phyloP scores from a whole-genome alignment of 1,140 invertebrate species.

The Danaus melanippus region DNA sequence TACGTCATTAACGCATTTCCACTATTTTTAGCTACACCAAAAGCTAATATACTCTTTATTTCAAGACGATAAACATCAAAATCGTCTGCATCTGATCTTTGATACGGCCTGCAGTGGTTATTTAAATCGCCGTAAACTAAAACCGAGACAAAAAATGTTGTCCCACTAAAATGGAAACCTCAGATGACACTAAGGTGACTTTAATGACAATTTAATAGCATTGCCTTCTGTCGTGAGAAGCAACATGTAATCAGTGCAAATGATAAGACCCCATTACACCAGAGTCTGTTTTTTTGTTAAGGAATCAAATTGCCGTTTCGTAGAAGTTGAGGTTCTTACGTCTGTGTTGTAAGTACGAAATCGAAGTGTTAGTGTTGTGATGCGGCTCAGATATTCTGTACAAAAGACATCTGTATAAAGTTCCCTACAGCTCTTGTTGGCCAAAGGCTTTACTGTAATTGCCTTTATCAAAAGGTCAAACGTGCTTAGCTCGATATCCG shows the following conservation, averaged over 20 bases:
- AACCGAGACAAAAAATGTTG: constrained; percentile 61
- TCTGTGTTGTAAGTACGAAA: constrained; percentile 17
- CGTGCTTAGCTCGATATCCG: constrained; percentile 31
- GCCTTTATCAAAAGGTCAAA: constrained; percentile 37
- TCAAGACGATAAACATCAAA: constrained; percentile 19
- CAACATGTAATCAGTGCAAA: constrained; percentile 62
- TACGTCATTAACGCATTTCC: constrained; percentile 57
- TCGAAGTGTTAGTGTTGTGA: constrained; percentile 16
- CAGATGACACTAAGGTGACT: constrained; percentile 65
- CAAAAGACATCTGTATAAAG: constrained; percentile 21
- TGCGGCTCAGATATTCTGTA: constrained; percentile 17
- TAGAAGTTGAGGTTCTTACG: constrained; percentile 23
- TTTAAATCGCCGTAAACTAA: constrained; percentile 47
- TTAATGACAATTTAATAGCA: constrained; percentile 71
- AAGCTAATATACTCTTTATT: constrained; percentile 17
- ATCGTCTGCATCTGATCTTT: constrained; percentile 6
- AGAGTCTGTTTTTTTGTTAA: constrained; percentile 44
- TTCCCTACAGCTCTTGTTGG: constrained; percentile 26
- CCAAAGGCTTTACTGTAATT: constrained; percentile 32
- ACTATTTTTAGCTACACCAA: constrained; percentile 31
- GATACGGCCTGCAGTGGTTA: constrained; percentile 15
- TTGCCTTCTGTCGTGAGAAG: constrained; percentile 51
- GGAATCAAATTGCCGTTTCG: constrained; percentile 40
- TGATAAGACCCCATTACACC: constrained; percentile 52
- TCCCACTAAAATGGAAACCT: constrained; percentile 58